Conservation (phyloP, 1,140 invertebrate species). For the Lasioglossum baleicum region DNA sequence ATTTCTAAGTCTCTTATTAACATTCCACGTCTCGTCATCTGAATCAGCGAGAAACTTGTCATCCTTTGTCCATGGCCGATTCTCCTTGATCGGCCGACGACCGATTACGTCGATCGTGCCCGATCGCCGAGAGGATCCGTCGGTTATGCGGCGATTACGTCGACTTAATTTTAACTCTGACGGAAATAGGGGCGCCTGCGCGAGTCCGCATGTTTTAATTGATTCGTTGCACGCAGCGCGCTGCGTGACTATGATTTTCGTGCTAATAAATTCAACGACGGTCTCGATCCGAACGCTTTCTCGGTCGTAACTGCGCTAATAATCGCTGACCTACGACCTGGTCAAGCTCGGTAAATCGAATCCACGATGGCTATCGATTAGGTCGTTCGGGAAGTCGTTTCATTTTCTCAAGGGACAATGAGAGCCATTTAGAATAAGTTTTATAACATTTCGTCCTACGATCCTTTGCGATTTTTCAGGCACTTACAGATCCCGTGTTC, state of each 20-base stretch:
- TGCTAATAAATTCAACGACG: constrained; percentile 68
- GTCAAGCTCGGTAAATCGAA: no score
- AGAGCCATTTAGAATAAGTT: no score
- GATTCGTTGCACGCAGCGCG: constrained; percentile 51
- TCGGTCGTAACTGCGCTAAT: no score
- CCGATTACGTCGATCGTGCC: constrained; percentile 61
- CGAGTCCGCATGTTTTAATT: constrained; percentile 22
- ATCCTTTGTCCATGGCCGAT: constrained; percentile 50
- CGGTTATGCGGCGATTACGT: constrained; percentile 63
- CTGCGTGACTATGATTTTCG: constrained; percentile 67
- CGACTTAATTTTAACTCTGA: constrained; percentile 68
- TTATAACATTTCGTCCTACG: no score
- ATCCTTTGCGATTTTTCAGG: no score
- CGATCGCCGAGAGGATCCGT: constrained; percentile 15
- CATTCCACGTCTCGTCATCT: neutral
- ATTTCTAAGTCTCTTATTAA: constrained; percentile 10
- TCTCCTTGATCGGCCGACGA: constrained; percentile 10
- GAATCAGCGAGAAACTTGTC: constrained; percentile 37
- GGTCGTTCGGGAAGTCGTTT: no score
- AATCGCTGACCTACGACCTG: no score
- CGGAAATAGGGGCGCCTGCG: constrained; percentile 47
- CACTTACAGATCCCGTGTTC: no score
- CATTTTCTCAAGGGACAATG: no score
- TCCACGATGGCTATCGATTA: no score
- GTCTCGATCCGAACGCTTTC: constrained; percentile 43